Conservation (phyloP, 1,140 invertebrate species). For the Bilobella aurantiaca region DNA sequence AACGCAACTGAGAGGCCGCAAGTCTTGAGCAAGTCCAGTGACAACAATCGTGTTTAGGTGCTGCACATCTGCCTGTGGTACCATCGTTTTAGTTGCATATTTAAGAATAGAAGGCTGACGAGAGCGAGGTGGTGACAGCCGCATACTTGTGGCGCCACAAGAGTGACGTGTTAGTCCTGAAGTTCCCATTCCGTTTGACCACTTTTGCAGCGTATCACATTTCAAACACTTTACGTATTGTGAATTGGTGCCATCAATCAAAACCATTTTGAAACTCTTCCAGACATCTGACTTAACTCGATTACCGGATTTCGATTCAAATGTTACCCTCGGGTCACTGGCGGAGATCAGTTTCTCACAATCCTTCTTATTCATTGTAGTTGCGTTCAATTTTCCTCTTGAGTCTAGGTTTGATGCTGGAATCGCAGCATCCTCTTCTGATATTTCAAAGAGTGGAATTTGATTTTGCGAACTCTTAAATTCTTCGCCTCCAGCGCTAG, state of each 20-base stretch:
- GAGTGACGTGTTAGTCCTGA: neutral
- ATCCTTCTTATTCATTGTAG: too few relatives aligned
- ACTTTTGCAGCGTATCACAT: neutral
- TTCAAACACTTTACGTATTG: neutral
- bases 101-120: neutral
- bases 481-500: too few relatives aligned
- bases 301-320: neutral
- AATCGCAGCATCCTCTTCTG: too few relatives aligned
- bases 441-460: too few relatives aligned
- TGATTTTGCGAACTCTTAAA: too few relatives aligned
- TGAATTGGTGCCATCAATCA: neutral
- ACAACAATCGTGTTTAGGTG: slow-evolving; percentile 7
- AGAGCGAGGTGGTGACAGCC: neutral
- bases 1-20: slow-evolving; percentile 14
- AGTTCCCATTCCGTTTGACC: neutral
- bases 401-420: too few relatives aligned
- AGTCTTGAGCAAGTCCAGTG: slow-evolving; percentile 13
- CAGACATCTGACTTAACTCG: neutral
- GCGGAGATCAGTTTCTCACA: neutral
- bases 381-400: too few relatives aligned
- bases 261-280: neutral
- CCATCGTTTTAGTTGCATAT: too few relatives aligned
- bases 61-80: too few relatives aligned
- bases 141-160: neutral
- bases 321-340: neutral